Evolutionary conservation across 2,797 vertebrate species (phyloP).

Genomic region (Bradypus variegatus): DNA sequence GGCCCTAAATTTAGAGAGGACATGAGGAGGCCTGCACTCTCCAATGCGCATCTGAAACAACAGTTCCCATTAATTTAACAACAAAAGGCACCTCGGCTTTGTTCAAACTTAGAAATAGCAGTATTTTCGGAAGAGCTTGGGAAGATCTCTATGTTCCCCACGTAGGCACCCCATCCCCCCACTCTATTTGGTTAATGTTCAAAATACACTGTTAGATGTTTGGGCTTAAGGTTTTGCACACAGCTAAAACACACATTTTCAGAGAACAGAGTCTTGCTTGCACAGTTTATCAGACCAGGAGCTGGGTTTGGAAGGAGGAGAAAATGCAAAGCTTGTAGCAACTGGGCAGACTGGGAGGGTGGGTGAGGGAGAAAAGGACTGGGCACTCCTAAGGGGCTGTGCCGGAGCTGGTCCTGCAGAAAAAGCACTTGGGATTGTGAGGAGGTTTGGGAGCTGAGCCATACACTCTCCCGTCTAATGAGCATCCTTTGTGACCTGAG

Average conservation of each 20-base stretch:
- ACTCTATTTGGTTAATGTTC: not conserved
- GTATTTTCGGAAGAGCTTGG: not conserved
- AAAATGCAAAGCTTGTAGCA: not conserved
- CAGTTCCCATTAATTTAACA: not conserved
- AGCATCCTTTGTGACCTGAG: not conserved
- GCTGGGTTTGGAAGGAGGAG: not conserved
- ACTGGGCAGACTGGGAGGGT: not conserved
- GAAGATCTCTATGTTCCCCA: not conserved
- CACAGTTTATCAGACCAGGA: not conserved
- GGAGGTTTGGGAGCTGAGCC: not conserved
- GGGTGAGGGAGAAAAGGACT: too few relatives aligned
- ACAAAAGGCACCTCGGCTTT: not conserved
- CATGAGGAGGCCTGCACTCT: not conserved
- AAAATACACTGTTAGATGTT: not conserved
- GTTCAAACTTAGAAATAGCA: not conserved
- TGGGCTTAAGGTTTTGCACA: not conserved
- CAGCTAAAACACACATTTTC: not conserved
- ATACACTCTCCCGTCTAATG: not conserved
- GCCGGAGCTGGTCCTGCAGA: not conserved
- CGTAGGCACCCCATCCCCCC: not conserved
- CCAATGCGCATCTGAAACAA: not conserved
- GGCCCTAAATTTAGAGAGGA: not conserved
- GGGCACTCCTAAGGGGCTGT: not conserved
- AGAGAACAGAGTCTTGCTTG: not conserved
- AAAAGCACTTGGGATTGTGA: not conserved